Base-by-base conservation (phyloP, 2,888 invertebrate species). In the Notodromas monacha region DNA sequence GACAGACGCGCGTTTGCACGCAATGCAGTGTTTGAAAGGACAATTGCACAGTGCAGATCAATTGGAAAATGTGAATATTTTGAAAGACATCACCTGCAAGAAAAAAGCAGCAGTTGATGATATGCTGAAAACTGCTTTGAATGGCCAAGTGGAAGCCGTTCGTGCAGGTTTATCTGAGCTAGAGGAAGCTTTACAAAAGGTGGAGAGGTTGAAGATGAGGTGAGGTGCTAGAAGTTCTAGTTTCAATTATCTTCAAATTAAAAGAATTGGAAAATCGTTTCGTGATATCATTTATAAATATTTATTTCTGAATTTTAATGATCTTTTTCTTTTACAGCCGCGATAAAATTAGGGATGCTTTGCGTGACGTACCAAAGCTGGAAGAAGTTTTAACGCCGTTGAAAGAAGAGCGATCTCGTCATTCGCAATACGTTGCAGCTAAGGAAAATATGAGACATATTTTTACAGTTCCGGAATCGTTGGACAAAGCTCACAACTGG, bases 71-170 rank as follows among this genome's bases (percentile, higher is more conserved):
- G n/a, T n/a, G n/a, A n/a, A n/a, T n/a, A n/a, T n/a, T n/a, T n/a
- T n/a, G n/a, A n/a, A n/a, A n/a, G n/a, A n/a, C n/a, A n/a, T n/a
- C n/a, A n/a, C n/a, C n/a, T n/a, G n/a, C n/a, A n/a, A n/a, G n/a
- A n/a, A n/a, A n/a, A n/a, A n/a, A n/a, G n/a, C n/a, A n/a, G n/a
- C n/a, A n/a, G n/a, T n/a, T n/a, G n/a, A n/a, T n/a, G n/a, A n/a
- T n/a, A n/a, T n/a, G n/a, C 47, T 96, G 13, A 89, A 92, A 52
- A 84, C 89, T n/a, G 86, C 86, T 2, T 79, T 96, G 57, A 89
- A 96, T 49, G 79, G 84, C 36, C 89, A 96, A 51, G 53, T 96
- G 32, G 92, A 96, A 51, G 89, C 86, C 1, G 89, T 96, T 1
- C 64, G 74, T 40, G 72, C 76, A 8, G 92, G 92, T 0, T 60